Percentiles rank a stretch among this genome's conserved stretches.
Conservation (phyloP, 2,888 invertebrate species). For the Clusia tigrina region DNA sequence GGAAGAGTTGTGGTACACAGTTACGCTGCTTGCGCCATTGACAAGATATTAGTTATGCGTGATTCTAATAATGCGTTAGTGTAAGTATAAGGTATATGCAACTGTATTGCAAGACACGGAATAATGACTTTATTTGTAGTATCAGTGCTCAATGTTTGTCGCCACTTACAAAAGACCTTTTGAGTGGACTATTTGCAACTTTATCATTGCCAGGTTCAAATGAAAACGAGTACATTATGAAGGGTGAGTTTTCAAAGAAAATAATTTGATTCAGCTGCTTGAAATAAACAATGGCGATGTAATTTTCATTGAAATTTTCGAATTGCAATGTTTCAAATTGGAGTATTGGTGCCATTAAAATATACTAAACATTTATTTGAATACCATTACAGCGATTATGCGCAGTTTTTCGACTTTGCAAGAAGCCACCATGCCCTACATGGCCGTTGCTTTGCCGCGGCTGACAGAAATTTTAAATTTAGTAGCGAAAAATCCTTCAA, state of each 20-base stretch:
- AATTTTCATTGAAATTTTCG: neutral
- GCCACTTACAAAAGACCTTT: slow-evolving; percentile 74
- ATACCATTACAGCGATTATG: slow-evolving; percentile 75
- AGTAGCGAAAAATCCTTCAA: slow-evolving; percentile 92
- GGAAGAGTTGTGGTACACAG: slow-evolving; percentile 90
- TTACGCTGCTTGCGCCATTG: slow-evolving; percentile 92
- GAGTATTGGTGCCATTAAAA: no score
- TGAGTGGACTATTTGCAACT: slow-evolving; percentile 79
- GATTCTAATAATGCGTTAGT: slow-evolving; percentile 68
- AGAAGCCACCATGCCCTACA: slow-evolving; percentile 79
- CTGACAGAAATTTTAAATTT: slow-evolving; percentile 82
- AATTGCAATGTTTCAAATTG: neutral
- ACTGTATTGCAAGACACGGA: neutral
- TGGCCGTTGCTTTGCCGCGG: slow-evolving; percentile 82
- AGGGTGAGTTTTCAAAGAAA: slow-evolving; percentile 67
- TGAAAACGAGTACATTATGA: slow-evolving; percentile 98
- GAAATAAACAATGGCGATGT: no score
- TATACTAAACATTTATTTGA: neutral
- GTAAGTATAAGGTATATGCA: slow-evolving; percentile 62
- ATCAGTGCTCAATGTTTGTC: slow-evolving; percentile 71
- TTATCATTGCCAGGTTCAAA: slow-evolving; percentile 77
- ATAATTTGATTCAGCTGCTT: neutral
- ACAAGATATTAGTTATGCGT: slow-evolving; percentile 83
- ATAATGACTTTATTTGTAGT: slow-evolving; percentile 56
- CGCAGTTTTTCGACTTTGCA: slow-evolving; percentile 84